These are phyloP conservation scores for Tiliqua scincoides DNA, from an alignment of 2,113 vertebrate genomes.

Conservation along the genomic window DNA sequence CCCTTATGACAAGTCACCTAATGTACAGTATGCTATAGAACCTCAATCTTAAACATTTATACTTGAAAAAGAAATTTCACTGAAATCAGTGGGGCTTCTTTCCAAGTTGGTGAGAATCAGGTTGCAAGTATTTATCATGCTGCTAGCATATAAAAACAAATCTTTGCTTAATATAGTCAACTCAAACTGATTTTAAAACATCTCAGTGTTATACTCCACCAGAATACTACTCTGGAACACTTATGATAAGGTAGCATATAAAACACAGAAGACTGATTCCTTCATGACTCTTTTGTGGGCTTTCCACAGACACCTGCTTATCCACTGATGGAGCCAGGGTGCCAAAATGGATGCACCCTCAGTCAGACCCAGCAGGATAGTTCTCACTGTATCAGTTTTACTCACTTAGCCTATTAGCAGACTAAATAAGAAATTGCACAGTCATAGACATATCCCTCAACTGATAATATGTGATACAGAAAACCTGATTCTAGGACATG, in stretches of 20 bases:
- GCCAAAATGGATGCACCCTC: not conserved
- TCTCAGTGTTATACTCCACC: too few relatives aligned
- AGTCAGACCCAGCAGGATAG: not conserved
- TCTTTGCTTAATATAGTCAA: not conserved
- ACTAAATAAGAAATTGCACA: not conserved
- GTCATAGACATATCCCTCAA: not conserved
- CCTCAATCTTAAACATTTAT: not conserved
- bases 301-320: not conserved
- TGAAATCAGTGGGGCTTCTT: not conserved
- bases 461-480: not conserved
- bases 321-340: not conserved
- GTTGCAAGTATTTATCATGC: not conserved
- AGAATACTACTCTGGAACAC: too few relatives aligned
- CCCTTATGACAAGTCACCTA: not conserved
- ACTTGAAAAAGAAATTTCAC: not conserved
- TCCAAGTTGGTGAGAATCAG: not conserved
- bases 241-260: not conserved
- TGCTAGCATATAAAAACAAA: not conserved
- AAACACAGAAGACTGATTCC: not conserved
- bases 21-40: not conserved
- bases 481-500: not conserved
- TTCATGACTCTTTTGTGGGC: not conserved
- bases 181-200: not conserved
- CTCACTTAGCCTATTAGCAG: too few relatives aligned
- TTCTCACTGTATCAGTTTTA: not conserved